phyloP scores from a whole-genome alignment of 2,888 invertebrate genomes.

The Hipparchia semele region DNA sequence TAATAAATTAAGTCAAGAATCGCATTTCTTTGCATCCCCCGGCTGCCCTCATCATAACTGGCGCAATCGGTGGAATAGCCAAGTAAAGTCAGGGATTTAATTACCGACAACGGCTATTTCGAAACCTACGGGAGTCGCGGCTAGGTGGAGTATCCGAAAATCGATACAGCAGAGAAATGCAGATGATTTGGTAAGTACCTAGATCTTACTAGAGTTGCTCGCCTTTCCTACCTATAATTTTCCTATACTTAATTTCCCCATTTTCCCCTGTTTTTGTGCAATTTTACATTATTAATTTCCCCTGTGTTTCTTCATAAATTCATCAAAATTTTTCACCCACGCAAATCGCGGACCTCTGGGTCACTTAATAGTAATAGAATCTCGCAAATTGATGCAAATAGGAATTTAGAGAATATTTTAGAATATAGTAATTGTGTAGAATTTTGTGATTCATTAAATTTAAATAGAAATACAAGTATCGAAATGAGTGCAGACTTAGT shows the following conservation, averaged over 20 bases:
- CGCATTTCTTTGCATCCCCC: too few relatives aligned
- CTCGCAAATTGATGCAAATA: background rate
- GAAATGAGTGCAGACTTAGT: too few relatives aligned
- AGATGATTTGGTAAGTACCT: conserved; percentile 19
- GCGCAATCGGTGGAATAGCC: too few relatives aligned
- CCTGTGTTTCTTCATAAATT: background rate
- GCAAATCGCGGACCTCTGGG: background rate
- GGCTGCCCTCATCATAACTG: too few relatives aligned
- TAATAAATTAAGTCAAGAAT: too few relatives aligned
- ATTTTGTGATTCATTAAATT: too few relatives aligned
- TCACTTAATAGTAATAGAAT: background rate
- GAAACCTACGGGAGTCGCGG: background rate
- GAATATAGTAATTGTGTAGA: too few relatives aligned
- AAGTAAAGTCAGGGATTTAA: too few relatives aligned
- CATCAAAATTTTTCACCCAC: too few relatives aligned
- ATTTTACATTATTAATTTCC: background rate
- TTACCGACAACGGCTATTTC: too few relatives aligned
- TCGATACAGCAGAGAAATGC: conserved; percentile 17
- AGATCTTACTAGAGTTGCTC: conserved; percentile 21
- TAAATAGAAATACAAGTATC: too few relatives aligned
- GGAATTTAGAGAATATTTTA: background rate
- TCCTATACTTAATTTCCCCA: conserved; percentile 1
- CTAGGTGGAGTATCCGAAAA: conserved; percentile 2
- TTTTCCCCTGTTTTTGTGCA: background rate
- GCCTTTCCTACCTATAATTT: conserved; percentile 5